phyloP scores from a whole-genome alignment of 2,113 vertebrate genomes.

The Carettochelys insculpta region DNA sequence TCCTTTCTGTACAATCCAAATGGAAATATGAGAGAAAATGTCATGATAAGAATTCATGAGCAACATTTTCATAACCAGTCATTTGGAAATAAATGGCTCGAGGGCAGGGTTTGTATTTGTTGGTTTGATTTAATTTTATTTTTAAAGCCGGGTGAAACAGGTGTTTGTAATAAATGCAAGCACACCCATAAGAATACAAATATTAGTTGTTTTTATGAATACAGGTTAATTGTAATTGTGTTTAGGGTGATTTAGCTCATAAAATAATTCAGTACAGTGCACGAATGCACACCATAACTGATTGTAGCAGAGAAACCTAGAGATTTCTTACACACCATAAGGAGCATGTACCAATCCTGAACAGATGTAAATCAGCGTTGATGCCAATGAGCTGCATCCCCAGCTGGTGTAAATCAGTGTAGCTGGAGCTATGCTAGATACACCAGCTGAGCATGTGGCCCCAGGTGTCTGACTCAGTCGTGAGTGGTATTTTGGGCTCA shows the following conservation, averaged over 20 bases:
- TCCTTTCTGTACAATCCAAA: slow-evolving; percentile 40
- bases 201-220: neutral
- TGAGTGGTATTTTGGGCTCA: neutral
- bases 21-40: slow-evolving; percentile 60
- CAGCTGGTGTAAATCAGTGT: neutral
- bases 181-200: neutral
- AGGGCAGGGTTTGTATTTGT: slow-evolving; percentile 6
- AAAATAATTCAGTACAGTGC: neutral
- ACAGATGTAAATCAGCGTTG: fast-evolving
- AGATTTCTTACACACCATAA: neutral
- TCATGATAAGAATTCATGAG: slow-evolving; percentile 49
- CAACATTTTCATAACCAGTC: slow-evolving; percentile 42
- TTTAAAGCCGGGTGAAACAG: neutral
- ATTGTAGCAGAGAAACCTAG: neutral
- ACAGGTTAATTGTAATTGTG: neutral
- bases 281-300: neutral
- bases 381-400: neutral
- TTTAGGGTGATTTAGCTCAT: neutral
- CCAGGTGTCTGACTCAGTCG: fast-evolving
- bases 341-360: neutral
- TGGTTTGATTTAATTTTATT: neutral
- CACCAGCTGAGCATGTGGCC: fast-evolving
- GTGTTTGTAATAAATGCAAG: neutral
- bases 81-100: slow-evolving; percentile 34
- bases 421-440: neutral